These are phyloP conservation scores for Dipodomys stephensi DNA, from an alignment of 2,113 vertebrate species.

Conservation along the genomic window DNA sequence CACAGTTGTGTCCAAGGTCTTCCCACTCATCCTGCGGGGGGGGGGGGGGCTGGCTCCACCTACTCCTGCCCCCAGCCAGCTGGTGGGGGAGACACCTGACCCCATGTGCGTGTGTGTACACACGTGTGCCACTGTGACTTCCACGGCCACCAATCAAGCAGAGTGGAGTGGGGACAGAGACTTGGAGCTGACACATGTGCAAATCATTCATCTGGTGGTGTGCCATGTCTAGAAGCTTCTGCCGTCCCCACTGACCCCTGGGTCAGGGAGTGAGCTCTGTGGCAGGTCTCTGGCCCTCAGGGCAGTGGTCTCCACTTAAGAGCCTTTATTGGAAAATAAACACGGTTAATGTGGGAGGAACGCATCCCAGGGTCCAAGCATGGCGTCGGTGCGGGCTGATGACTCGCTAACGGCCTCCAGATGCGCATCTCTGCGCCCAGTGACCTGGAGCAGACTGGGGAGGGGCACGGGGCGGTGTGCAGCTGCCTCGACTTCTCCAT, in stretches of 20 bases:
- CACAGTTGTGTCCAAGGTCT: too few relatives aligned
- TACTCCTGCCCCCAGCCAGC: too few relatives aligned
- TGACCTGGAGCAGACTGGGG: constrained; percentile 74
- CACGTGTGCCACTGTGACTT: too few relatives aligned
- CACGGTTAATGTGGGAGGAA: constrained; percentile 88
- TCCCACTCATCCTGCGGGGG: too few relatives aligned
- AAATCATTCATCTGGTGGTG: background rate
- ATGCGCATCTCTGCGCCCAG: constrained; percentile 82
- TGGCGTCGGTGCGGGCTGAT: constrained; percentile 87
- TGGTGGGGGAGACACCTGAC: too few relatives aligned
- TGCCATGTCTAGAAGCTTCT: background rate
- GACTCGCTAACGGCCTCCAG: constrained; percentile 86
- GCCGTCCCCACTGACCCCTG: background rate
- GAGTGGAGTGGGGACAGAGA: too few relatives aligned
- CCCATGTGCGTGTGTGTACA: too few relatives aligned
- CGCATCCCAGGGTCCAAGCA: constrained; percentile 88
- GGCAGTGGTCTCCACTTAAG: constrained; percentile 85
- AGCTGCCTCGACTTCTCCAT: constrained; percentile 32
- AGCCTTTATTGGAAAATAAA: constrained; percentile 90
- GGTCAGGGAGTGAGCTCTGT: constrained; percentile 63
- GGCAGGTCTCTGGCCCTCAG: constrained; percentile 77
- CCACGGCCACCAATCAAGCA: too few relatives aligned
- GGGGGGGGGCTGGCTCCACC: too few relatives aligned
- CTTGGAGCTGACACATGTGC: too few relatives aligned
- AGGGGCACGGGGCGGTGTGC: constrained; percentile 1